phyloP scores from a whole-genome alignment of 2,888 invertebrate genomes.

The Eristalis pertinax region DNA sequence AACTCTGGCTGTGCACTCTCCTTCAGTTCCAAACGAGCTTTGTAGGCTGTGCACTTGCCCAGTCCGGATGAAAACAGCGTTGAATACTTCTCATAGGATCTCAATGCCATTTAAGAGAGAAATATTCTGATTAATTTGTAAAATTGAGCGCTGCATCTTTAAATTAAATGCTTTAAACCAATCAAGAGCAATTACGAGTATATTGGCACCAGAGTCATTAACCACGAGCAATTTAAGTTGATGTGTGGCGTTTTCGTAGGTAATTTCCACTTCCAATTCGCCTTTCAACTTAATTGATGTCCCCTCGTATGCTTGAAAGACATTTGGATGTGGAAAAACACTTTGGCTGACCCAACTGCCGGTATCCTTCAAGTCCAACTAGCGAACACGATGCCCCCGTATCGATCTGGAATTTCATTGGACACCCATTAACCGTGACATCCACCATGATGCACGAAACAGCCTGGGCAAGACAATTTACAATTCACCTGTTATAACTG shows the following conservation, averaged over 20 bases:
- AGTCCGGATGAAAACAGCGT: neutral
- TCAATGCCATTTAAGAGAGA: neutral
- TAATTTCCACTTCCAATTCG: neutral
- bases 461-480: neutral
- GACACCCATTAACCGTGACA: slow-evolving; percentile 2
- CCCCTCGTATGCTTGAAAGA: slow-evolving; percentile 14
- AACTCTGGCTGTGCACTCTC: neutral
- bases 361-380: slow-evolving; percentile 15
- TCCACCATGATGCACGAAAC: neutral
- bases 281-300: slow-evolving; percentile 1
- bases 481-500: neutral
- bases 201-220: neutral
- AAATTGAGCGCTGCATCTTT: neutral
- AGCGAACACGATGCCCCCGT: slow-evolving; percentile 43
- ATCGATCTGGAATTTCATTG: slow-evolving; percentile 42
- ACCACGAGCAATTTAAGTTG: neutral
- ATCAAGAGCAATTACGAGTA: neutral
- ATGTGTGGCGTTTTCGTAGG: neutral
- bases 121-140: neutral
- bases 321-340: slow-evolving; percentile 11
- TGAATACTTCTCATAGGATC: neutral
- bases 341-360: neutral
- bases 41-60: neutral
- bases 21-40: neutral
- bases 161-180: neutral